A percentile compares a stretch with the other conserved stretches of the same genome.
Conservation (phyloP, 2,888 invertebrate genomes). For the Hypomecis atomaria region DNA sequence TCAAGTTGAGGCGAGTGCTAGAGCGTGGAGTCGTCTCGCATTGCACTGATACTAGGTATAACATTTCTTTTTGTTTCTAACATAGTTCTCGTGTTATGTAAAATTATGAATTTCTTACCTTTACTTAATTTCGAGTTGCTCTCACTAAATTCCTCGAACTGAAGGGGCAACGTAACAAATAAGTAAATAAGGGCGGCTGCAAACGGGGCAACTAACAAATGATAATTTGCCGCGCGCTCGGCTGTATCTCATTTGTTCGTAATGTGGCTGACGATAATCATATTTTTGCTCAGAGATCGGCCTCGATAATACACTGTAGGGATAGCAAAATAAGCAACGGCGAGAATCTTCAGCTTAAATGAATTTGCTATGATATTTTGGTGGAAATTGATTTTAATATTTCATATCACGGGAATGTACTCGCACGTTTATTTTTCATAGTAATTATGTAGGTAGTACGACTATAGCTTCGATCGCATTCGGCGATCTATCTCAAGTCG, state of each 20-base stretch:
- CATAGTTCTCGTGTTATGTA: no score
- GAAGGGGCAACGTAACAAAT: constrained; percentile 25
- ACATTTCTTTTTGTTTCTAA: no score
- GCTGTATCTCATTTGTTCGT: constrained; percentile 70
- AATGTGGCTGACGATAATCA: constrained; percentile 72
- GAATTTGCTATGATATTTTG: no score
- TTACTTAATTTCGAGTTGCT: constrained; percentile 5
- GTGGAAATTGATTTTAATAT: no score
- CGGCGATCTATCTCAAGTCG: no score
- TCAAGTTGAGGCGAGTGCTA: no score
- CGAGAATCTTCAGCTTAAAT: not conserved
- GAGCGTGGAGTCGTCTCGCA: no score
- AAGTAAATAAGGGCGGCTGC: constrained; percentile 31
- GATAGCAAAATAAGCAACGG: constrained; percentile 48
- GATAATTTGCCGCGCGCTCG: constrained; percentile 49
- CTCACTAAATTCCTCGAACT: constrained; percentile 12
- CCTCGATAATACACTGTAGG: constrained; percentile 68
- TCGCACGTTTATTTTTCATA: no score
- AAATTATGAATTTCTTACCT: not conserved
- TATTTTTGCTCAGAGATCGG: constrained; percentile 75
- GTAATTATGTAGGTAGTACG: no score
- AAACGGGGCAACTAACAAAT: constrained; percentile 46
- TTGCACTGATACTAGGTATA: no score
- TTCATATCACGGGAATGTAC: no score
- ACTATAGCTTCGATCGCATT: no score